Conservation (phyloP, 2,797 vertebrate genomes). For the Malacoctenus gilli region DNA sequence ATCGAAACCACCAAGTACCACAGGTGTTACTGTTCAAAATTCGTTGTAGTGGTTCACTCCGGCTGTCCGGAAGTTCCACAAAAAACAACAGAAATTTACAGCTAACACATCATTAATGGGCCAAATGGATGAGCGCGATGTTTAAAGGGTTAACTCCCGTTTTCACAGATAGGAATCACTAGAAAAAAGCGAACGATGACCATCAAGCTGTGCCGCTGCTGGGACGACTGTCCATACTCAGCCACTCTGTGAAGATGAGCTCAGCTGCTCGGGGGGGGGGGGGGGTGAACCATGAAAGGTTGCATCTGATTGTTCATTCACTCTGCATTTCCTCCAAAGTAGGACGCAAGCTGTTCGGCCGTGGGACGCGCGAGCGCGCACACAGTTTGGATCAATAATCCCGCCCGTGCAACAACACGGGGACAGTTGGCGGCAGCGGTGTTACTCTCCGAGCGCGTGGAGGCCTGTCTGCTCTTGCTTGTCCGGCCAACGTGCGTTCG, state of each 20-base stretch:
- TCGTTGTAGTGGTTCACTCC: too few relatives aligned
- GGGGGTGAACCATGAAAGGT: slow-evolving; percentile 23
- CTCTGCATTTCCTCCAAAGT: slow-evolving; percentile 15
- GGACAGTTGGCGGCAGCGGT: slow-evolving; percentile 35
- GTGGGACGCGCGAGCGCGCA: slow-evolving; percentile 9
- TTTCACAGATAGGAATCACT: too few relatives aligned
- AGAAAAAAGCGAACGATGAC: too few relatives aligned
- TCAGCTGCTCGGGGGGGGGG: not conserved
- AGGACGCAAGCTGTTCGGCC: slow-evolving; percentile 32
- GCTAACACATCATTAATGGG: too few relatives aligned
- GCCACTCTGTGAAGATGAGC: not conserved
- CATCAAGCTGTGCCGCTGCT: too few relatives aligned
- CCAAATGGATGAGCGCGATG: too few relatives aligned
- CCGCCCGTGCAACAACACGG: slow-evolving; percentile 38
- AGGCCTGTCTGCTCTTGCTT: slow-evolving; percentile 15
- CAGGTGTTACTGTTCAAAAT: too few relatives aligned
- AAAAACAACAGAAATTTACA: too few relatives aligned
- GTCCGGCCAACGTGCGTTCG: slow-evolving; percentile 5
- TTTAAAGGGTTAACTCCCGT: too few relatives aligned
- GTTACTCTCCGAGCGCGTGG: slow-evolving; percentile 9
- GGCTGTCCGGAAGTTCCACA: too few relatives aligned
- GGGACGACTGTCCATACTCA: not conserved
- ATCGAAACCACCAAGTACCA: too few relatives aligned
- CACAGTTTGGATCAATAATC: slow-evolving; percentile 57
- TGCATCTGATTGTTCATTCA: slow-evolving; percentile 35